Percentiles rank a stretch among this genome's conserved stretches.
These are phyloP conservation scores for Andrena hattorfiana DNA, from an alignment of 2,888 invertebrate species.

Conservation along the genomic window DNA sequence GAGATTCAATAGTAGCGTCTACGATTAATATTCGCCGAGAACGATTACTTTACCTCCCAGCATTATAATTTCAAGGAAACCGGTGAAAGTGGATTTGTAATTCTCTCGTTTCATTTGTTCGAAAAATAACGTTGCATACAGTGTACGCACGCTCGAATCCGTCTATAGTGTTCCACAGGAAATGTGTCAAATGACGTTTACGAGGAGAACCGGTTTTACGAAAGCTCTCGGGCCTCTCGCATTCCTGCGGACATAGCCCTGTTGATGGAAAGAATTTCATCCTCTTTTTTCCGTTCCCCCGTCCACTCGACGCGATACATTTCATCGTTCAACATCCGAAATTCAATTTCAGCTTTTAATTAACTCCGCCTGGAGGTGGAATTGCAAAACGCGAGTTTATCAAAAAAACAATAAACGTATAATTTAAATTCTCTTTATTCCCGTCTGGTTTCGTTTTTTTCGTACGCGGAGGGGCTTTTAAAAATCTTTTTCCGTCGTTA, in stretches of 20 bases:
- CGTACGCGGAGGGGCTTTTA: too few species aligned
- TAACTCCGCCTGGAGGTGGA: neutral
- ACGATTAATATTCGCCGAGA: too few species aligned
- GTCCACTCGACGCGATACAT: neutral
- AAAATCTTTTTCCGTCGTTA: neutral
- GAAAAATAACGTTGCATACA: conserved; percentile 41
- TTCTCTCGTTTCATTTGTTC: conserved; percentile 47
- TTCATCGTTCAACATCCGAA: neutral
- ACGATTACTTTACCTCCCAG: too few species aligned
- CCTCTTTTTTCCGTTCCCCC: conserved; percentile 7
- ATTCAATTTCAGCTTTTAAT: too few species aligned
- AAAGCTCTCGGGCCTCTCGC: conserved; percentile 58
- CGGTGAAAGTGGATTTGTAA: conserved; percentile 64
- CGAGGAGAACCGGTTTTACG: conserved; percentile 62
- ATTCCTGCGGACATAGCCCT: conserved; percentile 57
- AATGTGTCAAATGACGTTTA: conserved; percentile 68
- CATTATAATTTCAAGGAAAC: conserved; percentile 57
- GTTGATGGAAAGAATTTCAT: conserved; percentile 49
- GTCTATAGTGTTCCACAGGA: conserved; percentile 53
- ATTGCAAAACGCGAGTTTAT: neutral
- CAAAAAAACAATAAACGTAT: neutral
- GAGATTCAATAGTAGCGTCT: too few species aligned
- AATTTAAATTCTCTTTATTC: neutral
- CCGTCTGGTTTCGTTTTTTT: neutral
- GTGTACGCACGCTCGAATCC: conserved; percentile 27